Conservation (phyloP, 2,888 invertebrate species). For the Adineta ricciae region DNA sequence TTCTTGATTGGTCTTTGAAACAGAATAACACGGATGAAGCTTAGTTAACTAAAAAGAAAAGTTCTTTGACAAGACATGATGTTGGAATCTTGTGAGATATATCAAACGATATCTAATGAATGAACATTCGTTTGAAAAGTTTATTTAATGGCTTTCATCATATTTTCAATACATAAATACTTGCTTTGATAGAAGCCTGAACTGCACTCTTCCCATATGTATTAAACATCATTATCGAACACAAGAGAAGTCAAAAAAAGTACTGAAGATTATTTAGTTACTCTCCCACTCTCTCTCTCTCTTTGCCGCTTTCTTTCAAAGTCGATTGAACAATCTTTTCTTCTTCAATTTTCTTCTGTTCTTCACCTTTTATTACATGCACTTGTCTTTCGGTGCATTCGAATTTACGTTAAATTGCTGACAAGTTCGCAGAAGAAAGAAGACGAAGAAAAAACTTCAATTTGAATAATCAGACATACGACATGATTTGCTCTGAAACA, state of each 20-base stretch:
- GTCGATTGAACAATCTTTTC: background rate
- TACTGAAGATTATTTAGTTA: background rate
- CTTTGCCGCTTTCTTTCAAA: background rate
- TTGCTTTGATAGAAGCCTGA: background rate
- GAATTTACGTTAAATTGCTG: background rate
- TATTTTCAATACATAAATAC: background rate
- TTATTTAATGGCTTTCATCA: background rate
- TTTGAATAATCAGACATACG: background rate
- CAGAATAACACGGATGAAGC: too few relatives aligned
- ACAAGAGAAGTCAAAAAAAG: conserved; percentile 1
- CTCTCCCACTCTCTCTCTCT: background rate
- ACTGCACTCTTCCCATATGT: background rate
- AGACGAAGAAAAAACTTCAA: background rate
- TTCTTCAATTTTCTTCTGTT: background rate
- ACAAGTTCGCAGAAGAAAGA: background rate
- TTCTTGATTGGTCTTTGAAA: too few relatives aligned
- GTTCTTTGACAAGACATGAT: too few relatives aligned
- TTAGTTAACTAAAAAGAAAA: too few relatives aligned
- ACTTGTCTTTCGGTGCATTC: background rate
- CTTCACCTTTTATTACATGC: background rate
- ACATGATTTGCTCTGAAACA: too few relatives aligned
- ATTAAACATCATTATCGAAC: background rate
- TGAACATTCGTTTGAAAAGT: too few relatives aligned
- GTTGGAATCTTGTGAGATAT: too few relatives aligned
- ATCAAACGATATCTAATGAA: too few relatives aligned